Evolutionary conservation across 2,797 vertebrate species (phyloP).

Genomic region (Triplophysa yarkandensis): DNA sequence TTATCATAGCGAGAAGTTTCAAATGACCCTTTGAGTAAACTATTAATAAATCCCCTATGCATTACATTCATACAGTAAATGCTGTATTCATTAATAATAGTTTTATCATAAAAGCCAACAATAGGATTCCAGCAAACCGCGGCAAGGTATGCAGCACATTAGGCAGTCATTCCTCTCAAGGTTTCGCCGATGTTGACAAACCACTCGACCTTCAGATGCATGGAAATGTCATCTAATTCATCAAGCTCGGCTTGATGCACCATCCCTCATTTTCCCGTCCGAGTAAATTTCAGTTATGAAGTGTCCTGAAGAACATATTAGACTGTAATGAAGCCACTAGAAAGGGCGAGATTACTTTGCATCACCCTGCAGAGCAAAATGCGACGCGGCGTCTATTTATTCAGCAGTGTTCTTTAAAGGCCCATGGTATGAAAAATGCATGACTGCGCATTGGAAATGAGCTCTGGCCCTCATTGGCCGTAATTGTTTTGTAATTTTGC

Average conservation of each 20-base stretch:
- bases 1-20: constrained; percentile 23
- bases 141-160: constrained; percentile 24
- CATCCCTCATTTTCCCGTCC: constrained; percentile 64
- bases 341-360: constrained; percentile 53
- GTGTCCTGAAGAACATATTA: constrained; percentile 62
- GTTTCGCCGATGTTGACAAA: constrained; percentile 67
- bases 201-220: constrained; percentile 76
- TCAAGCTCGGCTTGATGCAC: constrained; percentile 62
- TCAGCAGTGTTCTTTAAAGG: constrained; percentile 26
- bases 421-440: constrained; percentile 42
- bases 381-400: constrained; percentile 49
- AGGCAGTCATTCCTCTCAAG: constrained; percentile 53
- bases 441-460: constrained; percentile 36
- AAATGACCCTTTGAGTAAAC: constrained; percentile 23
- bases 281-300: constrained; percentile 58
- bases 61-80: background rate
- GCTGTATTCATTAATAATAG: background rate
- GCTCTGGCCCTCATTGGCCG: background rate
- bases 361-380: constrained; percentile 46
- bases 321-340: constrained; percentile 53
- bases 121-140: background rate
- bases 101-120: background rate
- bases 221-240: constrained; percentile 75
- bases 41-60: constrained; percentile 13
- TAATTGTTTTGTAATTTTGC: constrained; percentile 38